Evolutionary conservation across 1,140 invertebrate genomes (phyloP), one percentile per base, ranked within the genome.

Genomic region (Halesus radiatus): DNA sequence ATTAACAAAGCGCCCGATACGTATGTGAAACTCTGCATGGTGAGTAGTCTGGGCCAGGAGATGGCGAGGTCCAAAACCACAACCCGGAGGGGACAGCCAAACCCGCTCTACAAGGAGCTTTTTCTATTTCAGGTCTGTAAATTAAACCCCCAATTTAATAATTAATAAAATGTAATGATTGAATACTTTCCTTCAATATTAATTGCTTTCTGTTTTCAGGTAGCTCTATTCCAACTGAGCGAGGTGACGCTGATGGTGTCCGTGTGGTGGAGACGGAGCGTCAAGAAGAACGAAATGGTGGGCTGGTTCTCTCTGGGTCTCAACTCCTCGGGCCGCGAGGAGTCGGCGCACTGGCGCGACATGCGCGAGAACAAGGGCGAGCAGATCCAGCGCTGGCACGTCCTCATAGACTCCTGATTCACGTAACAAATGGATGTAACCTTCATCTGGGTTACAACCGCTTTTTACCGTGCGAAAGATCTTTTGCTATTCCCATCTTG

Each of bases 261-360:
- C 0, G 96, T 98, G 16, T 98, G 98, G 90, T 96, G 97, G 87
- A 94, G 96, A 78, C 94, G 96, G 84, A 92, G 93, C 79, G 97
- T 98, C 90, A 98, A 98, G 84, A 94, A 96, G 80, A 98, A 98
- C 85, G 97, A 98, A 87, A 96, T 98, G 94, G 96, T 98, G 79
- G 97, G 97, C 62, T 98, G 97, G 97, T 97, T 98, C 88, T 96
- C 96, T 78, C 87, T 98, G 64, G 97, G 97, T 13, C 90, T 96
- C 85, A 98, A 96, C 87, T 96, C 96, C 81, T 97, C 96, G 23
- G 96, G 97, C 18, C 94, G 96, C 62, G 97, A 98, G 85, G 96
- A 98, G 87, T 89, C 95, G n/a, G 93, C 95, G 8, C 97, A 98
- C 86, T 99, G 97, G 97, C 94, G 95, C 85, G 97, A 98, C 84